A percentile compares a stretch with the other conserved stretches of the same genome.
These are phyloP conservation scores for Psilopogon haemacephalus DNA, from an alignment of 2,113 vertebrate species.

Conservation along the genomic window DNA sequence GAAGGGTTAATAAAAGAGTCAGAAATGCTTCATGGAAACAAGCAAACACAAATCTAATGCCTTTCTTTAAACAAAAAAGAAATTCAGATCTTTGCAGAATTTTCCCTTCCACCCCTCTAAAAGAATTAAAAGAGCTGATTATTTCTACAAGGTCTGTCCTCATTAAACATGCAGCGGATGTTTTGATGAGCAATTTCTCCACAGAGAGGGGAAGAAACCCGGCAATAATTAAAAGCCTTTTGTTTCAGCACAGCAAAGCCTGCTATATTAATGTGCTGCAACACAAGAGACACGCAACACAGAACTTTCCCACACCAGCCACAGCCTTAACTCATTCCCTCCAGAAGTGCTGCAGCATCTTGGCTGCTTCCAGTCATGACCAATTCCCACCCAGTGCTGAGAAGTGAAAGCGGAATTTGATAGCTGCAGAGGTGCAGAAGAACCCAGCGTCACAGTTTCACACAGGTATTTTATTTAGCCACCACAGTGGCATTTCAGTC, in stretches of 20 bases:
- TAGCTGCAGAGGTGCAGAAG: neutral
- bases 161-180: conserved; percentile 15
- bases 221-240: neutral
- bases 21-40: neutral
- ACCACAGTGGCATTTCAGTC: neutral
- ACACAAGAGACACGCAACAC: neutral
- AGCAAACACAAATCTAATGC: neutral
- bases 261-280: neutral
- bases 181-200: neutral
- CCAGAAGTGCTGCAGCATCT: neutral
- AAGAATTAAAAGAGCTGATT: conserved; percentile 12
- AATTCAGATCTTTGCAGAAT: neutral
- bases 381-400: neutral
- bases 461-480: neutral
- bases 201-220: neutral
- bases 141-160: conserved; percentile 11
- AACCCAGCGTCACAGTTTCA: too few relatives aligned
- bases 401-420: neutral
- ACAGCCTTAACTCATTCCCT: neutral
- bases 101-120: neutral
- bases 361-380: neutral
- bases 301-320: neutral
- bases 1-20: neutral
- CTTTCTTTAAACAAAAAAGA: neutral
- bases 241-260: neutral